phyloP scores from a whole-genome alignment of 2,797 vertebrate genomes.

The Xiphophorus birchmanni region DNA sequence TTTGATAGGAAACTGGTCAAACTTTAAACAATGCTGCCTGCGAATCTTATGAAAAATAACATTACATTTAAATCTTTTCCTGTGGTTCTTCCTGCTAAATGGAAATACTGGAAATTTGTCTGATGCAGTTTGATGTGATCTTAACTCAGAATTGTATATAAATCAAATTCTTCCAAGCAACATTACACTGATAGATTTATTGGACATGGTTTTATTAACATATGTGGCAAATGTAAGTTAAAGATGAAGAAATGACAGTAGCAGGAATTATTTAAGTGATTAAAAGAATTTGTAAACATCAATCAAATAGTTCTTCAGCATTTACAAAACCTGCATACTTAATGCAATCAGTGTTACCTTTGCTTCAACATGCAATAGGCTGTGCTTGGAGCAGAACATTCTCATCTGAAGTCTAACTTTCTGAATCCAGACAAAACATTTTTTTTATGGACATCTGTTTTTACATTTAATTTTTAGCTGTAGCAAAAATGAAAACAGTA shows the following conservation, averaged over 20 bases:
- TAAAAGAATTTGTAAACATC: neutral
- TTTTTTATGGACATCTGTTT: neutral
- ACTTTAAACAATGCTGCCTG: neutral
- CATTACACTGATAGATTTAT: neutral
- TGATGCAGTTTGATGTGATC: neutral
- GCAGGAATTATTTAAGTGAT: neutral
- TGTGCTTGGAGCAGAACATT: neutral
- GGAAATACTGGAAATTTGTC: neutral
- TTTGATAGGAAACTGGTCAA: slow-evolving; percentile 10
- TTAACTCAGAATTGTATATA: neutral
- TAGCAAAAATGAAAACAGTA: neutral
- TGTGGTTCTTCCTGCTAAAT: neutral
- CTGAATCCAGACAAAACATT: neutral
- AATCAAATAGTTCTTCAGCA: neutral
- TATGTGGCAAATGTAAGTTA: neutral
- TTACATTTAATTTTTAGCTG: neutral
- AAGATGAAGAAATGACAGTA: neutral
- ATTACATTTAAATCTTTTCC: neutral
- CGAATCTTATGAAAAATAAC: slow-evolving; percentile 9
- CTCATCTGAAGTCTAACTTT: neutral
- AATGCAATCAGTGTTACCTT: neutral
- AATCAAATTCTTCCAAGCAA: neutral
- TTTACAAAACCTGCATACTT: neutral
- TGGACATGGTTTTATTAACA: too few relatives aligned
- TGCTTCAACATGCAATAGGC: neutral